phyloP scores from a whole-genome alignment of 2,888 invertebrate genomes.

The Ennomos erosarius region DNA sequence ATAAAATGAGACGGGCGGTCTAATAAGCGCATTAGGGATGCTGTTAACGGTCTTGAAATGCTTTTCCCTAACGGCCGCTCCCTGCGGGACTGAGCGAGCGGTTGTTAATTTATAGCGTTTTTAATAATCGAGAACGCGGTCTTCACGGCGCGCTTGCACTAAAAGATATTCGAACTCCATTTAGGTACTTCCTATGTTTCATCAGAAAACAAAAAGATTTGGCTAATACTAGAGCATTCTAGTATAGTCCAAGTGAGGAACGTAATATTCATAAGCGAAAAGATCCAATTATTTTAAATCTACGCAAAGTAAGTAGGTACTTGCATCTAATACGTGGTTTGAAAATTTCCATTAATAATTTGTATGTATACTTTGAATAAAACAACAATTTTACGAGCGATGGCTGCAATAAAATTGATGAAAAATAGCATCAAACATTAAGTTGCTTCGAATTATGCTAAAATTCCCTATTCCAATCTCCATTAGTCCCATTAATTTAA shows the following conservation, averaged over 20 bases:
- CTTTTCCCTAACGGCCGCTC: constrained; percentile 54
- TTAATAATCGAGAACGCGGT: constrained; percentile 46
- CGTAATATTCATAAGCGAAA: too few species aligned
- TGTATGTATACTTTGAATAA: constrained; percentile 25
- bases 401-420: constrained; percentile 60
- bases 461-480: constrained; percentile 58
- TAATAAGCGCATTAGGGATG: constrained; percentile 71
- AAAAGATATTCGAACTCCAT: constrained; percentile 30
- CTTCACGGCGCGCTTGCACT: constrained; percentile 49
- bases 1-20: constrained; percentile 65
- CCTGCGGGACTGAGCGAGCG: constrained; percentile 58
- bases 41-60: constrained; percentile 58
- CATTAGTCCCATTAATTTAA: constrained; percentile 61
- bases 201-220: constrained; percentile 35
- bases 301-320: not conserved
- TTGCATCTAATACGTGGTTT: not conserved
- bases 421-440: constrained; percentile 62
- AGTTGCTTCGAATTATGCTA: constrained; percentile 64
- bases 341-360: constrained; percentile 20
- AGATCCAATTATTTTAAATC: too few species aligned
- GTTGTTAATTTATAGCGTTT: constrained; percentile 38
- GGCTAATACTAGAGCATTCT: constrained; percentile 33
- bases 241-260: constrained; percentile 16
- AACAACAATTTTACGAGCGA: constrained; percentile 54
- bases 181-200: constrained; percentile 18